Conservation (phyloP, 2,888 invertebrate genomes). For the Lycophotia porphyrea region DNA sequence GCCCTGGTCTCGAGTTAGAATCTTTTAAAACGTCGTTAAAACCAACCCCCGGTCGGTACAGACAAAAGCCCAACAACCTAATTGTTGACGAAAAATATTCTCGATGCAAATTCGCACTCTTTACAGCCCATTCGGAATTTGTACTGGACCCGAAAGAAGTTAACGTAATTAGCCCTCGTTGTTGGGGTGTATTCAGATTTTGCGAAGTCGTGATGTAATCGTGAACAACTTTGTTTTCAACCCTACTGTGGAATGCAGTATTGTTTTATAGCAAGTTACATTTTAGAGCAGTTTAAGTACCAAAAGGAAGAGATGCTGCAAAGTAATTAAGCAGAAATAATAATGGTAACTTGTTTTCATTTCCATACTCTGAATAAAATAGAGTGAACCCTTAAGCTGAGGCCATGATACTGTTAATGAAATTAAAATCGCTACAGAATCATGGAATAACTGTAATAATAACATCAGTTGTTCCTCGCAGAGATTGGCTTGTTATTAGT, state of each 20-base stretch:
- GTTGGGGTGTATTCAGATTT: constrained; percentile 78
- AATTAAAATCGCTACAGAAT: constrained; percentile 55
- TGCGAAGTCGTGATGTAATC: constrained; percentile 68
- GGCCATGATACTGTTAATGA: constrained; percentile 49
- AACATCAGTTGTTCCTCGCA: constrained; percentile 50
- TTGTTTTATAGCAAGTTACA: constrained; percentile 28
- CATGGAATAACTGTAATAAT: constrained; percentile 54
- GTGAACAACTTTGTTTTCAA: constrained; percentile 64
- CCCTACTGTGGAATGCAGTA: constrained; percentile 55
- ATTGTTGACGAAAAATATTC: constrained; percentile 90
- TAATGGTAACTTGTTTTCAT: constrained; percentile 41
- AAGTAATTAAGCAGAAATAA: constrained; percentile 41
- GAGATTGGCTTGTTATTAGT: constrained; percentile 67
- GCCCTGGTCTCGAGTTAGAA: constrained; percentile 85
- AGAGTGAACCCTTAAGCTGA: constrained; percentile 28
- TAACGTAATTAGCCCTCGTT: constrained; percentile 84
- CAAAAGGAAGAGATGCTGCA: constrained; percentile 3
- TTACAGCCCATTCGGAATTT: constrained; percentile 89
- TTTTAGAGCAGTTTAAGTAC: constrained; percentile 12
- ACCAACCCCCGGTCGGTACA: constrained; percentile 84
- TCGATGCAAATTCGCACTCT: constrained; percentile 89
- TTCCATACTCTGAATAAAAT: constrained; percentile 37
- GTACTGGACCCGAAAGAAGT: constrained; percentile 86
- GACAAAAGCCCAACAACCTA: constrained; percentile 88
- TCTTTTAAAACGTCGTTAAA: constrained; percentile 90